phyloP scores from a whole-genome alignment of 1,140 invertebrate genomes.

The Acromyrmex heyeri region DNA sequence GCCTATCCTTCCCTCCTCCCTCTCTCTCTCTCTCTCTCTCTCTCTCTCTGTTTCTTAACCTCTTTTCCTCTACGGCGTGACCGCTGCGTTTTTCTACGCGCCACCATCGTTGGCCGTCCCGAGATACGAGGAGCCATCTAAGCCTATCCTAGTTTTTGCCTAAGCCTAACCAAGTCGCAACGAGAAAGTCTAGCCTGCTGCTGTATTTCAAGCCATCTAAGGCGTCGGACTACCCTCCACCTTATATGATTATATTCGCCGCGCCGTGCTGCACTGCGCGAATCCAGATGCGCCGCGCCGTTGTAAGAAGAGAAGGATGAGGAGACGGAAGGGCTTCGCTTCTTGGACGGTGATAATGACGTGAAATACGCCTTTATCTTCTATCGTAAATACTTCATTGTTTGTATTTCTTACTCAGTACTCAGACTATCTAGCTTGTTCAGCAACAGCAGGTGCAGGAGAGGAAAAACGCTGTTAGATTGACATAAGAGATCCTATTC shows the following conservation, averaged over 20 bases:
- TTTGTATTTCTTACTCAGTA: slow-evolving; percentile 42
- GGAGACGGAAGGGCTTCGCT: slow-evolving; percentile 49
- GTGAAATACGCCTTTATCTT: slow-evolving; percentile 70
- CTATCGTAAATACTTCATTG: slow-evolving; percentile 71
- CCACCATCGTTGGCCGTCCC: slow-evolving; percentile 5
- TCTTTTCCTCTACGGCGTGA: slow-evolving; percentile 35
- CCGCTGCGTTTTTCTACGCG: slow-evolving; percentile 66
- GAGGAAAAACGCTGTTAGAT: slow-evolving; percentile 8
- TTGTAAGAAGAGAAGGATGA: slow-evolving; percentile 29
- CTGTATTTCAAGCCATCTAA: slow-evolving; percentile 79
- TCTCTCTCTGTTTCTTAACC: slow-evolving; percentile 22
- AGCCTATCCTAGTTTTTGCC: slow-evolving; percentile 84
- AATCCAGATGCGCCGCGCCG: slow-evolving; percentile 69
- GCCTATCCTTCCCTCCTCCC: neutral
- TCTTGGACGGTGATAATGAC: slow-evolving; percentile 62
- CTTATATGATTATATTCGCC: slow-evolving; percentile 77
- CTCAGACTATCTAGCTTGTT: neutral
- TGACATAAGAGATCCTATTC: slow-evolving; percentile 5
- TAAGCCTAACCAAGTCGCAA: slow-evolving; percentile 59
- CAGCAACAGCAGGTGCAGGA: neutral
- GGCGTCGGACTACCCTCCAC: slow-evolving; percentile 72
- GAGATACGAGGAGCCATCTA: slow-evolving; percentile 78
- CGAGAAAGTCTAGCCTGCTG: slow-evolving; percentile 61
- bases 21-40: neutral
- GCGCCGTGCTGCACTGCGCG: slow-evolving; percentile 48